These are phyloP conservation scores for Epicampocera succincta DNA, from an alignment of 2,888 invertebrate genomes.

Conservation along the genomic window DNA sequence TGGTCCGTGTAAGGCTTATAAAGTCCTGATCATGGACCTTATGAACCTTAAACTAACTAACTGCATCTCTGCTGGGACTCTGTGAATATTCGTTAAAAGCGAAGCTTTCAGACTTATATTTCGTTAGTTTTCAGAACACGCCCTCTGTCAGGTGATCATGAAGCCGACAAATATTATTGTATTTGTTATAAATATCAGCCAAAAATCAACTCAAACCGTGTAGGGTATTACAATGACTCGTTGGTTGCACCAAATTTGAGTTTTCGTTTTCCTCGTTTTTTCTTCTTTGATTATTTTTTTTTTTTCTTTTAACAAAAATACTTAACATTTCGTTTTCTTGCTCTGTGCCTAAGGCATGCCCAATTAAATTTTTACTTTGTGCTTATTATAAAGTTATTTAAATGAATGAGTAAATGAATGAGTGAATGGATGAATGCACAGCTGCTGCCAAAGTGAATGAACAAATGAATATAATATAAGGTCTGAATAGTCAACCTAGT, in stretches of 20 bases:
- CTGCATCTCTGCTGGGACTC: too few species aligned
- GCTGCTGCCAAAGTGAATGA: slow-evolving; percentile 27
- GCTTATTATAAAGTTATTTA: slow-evolving; percentile 61
- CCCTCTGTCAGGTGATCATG: too few species aligned
- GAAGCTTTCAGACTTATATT: too few species aligned
- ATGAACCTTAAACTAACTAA: too few species aligned
- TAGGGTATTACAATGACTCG: neutral
- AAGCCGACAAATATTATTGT: too few species aligned
- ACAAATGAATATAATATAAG: slow-evolving; percentile 43
- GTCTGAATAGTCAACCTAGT: slow-evolving; percentile 39
- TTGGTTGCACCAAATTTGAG: neutral
- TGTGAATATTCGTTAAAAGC: too few species aligned
- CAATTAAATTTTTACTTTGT: slow-evolving; percentile 67
- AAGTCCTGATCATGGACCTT: too few species aligned
- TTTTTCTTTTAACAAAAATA: slow-evolving; percentile 40
- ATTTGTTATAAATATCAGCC: too few species aligned
- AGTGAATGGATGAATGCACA: slow-evolving; percentile 31
- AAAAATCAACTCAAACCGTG: neutral
- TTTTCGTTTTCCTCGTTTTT: slow-evolving; percentile 7
- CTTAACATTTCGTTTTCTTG: slow-evolving; percentile 51
- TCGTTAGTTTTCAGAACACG: too few species aligned
- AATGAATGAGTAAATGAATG: slow-evolving; percentile 48
- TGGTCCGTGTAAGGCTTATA: too few species aligned
- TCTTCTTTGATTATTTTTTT: neutral
- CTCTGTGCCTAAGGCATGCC: slow-evolving; percentile 56